Conservation (phyloP, 2,888 invertebrate species). For the Drosophila macrothrix region DNA sequence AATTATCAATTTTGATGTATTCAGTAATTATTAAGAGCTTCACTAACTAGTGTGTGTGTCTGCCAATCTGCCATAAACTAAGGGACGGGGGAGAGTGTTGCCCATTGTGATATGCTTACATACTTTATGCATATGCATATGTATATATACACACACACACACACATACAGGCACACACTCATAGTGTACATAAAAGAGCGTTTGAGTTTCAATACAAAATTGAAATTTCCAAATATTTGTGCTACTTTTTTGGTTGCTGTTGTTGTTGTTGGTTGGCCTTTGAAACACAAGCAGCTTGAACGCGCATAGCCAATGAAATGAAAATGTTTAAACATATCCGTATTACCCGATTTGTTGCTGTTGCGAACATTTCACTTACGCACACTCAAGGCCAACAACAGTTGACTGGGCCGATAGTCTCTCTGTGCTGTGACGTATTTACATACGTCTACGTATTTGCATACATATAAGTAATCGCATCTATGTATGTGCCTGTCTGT, state of each 20-base stretch:
- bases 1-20: conserved; percentile 61
- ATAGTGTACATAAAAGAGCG: not conserved
- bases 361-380: conserved; percentile 68
- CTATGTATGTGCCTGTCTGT: conserved; percentile 1
- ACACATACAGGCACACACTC: not conserved
- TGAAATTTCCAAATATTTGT: conserved; percentile 78
- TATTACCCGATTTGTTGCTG: conserved; percentile 54
- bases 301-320: conserved; percentile 58
- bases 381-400: conserved; percentile 59
- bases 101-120: conserved; percentile 39
- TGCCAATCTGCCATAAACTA: not conserved
- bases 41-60: not conserved
- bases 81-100: not conserved
- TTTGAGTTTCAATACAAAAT: conserved; percentile 57
- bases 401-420: conserved; percentile 45
- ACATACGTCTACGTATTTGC: conserved; percentile 21
- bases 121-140: conserved; percentile 12
- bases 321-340: conserved; percentile 70
- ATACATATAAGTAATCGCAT: conserved; percentile 14
- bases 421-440: conserved; percentile 56
- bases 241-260: conserved; percentile 46
- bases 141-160: not conserved
- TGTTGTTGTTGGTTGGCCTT: conserved; percentile 39
- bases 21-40: conserved; percentile 60
- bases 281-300: conserved; percentile 54